Percentiles rank a stretch among this genome's conserved stretches.
phyloP scores from a whole-genome alignment of 2,113 vertebrate species.

The Seriola dumerili region DNA sequence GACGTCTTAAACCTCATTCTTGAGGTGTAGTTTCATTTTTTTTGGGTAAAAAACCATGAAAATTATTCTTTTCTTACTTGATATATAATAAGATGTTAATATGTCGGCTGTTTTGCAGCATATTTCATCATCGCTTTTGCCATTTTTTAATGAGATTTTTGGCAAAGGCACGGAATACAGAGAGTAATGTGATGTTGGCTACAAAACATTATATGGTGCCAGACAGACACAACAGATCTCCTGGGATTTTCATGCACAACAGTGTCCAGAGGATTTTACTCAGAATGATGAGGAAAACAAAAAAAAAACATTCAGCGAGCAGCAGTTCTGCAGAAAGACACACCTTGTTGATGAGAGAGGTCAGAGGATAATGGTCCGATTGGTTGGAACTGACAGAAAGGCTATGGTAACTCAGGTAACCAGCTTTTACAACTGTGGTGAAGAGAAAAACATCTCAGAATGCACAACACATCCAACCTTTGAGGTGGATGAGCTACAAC shows the following conservation, averaged over 20 bases:
- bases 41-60: not conserved
- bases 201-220: not conserved
- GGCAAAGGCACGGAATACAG: not conserved
- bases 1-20: not conserved
- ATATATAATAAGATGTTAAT: not conserved
- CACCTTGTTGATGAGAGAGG: not conserved
- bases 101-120: conserved; percentile 4
- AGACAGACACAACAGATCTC: not conserved
- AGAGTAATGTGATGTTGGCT: not conserved
- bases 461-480: not conserved
- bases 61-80: not conserved
- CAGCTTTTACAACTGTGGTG: not conserved
- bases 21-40: not conserved
- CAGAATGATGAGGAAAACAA: not conserved
- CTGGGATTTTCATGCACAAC: not conserved
- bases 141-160: not conserved
- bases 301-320: too few relatives aligned
- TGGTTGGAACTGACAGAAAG: not conserved
- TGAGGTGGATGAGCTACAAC: not conserved
- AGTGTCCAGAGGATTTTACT: not conserved
- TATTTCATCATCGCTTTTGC: not conserved
- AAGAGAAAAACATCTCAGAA: not conserved
- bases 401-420: not conserved
- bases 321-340: not conserved
- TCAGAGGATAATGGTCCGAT: not conserved